These are phyloP conservation scores for Anoplophora glabripennis DNA, from an alignment of 1,140 invertebrate species.

Conservation along the genomic window DNA sequence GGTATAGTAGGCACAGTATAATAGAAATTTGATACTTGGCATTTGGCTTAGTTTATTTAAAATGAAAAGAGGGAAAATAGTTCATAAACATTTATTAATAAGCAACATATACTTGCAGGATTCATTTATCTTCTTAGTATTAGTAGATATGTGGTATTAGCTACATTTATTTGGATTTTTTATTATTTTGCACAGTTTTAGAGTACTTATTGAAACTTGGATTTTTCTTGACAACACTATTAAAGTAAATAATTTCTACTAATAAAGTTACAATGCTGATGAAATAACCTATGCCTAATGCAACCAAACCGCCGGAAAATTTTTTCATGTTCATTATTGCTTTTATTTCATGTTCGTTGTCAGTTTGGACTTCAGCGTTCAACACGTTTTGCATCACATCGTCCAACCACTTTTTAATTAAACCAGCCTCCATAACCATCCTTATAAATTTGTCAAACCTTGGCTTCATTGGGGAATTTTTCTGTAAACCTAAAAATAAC, in stretches of 20 bases:
- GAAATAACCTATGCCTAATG: slow-evolving; percentile 65
- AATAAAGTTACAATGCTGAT: slow-evolving; percentile 57
- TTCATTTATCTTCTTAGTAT: too few species aligned
- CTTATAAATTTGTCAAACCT: slow-evolving; percentile 64
- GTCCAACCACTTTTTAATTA: slow-evolving; percentile 75
- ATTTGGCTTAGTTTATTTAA: too few species aligned
- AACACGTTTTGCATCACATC: slow-evolving; percentile 62
- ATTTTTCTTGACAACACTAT: slow-evolving; percentile 60
- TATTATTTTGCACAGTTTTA: slow-evolving; percentile 23
- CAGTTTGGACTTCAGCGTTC: slow-evolving; percentile 41
- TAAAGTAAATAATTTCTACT: slow-evolving; percentile 65
- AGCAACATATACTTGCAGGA: too few species aligned
- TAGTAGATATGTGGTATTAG: too few species aligned
- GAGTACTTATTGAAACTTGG: slow-evolving; percentile 69
- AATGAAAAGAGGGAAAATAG: too few species aligned
- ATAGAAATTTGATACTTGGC: too few species aligned
- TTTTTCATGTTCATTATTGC: slow-evolving; percentile 74
- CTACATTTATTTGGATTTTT: slow-evolving; percentile 12
- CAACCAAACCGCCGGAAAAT: slow-evolving; percentile 71
- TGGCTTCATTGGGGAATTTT: slow-evolving; percentile 74
- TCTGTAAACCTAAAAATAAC: slow-evolving; percentile 58
- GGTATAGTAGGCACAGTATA: too few species aligned
- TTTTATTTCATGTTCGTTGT: slow-evolving; percentile 56
- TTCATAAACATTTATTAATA: too few species aligned
- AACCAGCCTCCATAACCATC: slow-evolving; percentile 68